Conservation (phyloP, 2,797 vertebrate genomes). For the Darevskia nairensis region DNA sequence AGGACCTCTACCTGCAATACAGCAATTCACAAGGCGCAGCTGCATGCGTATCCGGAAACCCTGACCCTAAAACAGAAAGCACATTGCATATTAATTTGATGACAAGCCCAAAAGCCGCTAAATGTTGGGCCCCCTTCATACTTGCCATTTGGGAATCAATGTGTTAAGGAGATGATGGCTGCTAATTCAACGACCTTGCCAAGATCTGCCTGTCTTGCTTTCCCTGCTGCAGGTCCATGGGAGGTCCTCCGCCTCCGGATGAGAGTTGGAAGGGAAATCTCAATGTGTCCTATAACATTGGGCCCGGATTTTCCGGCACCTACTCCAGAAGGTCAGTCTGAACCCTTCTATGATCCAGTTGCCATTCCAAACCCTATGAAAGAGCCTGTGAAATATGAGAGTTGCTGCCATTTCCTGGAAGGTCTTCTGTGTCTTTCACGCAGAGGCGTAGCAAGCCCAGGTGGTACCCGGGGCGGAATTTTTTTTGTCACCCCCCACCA, state of each 20-base stretch:
- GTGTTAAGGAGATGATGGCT: background rate
- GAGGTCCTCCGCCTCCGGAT: constrained; percentile 84
- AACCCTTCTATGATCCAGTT: background rate
- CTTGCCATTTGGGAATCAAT: background rate
- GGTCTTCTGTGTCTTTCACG: background rate
- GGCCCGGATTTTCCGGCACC: constrained; percentile 86
- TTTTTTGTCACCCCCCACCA: too few relatives aligned
- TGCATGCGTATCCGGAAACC: too few relatives aligned
- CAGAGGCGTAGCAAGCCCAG: too few relatives aligned
- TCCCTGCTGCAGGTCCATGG: constrained; percentile 84
- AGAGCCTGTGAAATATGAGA: background rate
- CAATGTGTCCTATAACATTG: constrained; percentile 88
- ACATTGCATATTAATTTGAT: too few relatives aligned
- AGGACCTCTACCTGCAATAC: too few relatives aligned
- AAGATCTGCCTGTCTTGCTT: constrained; percentile 31
- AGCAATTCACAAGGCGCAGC: too few relatives aligned
- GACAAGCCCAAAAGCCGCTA: too few relatives aligned
- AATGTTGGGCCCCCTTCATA: too few relatives aligned
- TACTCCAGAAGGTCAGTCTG: constrained; percentile 77
- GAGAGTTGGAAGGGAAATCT: constrained; percentile 91
- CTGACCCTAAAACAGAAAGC: too few relatives aligned
- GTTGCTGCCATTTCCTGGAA: background rate
- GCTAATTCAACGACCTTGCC: background rate
- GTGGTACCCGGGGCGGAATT: too few relatives aligned
- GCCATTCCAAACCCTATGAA: background rate